Base-by-base conservation (phyloP, 2,888 invertebrate genomes). In the Cabera pusaria region DNA sequence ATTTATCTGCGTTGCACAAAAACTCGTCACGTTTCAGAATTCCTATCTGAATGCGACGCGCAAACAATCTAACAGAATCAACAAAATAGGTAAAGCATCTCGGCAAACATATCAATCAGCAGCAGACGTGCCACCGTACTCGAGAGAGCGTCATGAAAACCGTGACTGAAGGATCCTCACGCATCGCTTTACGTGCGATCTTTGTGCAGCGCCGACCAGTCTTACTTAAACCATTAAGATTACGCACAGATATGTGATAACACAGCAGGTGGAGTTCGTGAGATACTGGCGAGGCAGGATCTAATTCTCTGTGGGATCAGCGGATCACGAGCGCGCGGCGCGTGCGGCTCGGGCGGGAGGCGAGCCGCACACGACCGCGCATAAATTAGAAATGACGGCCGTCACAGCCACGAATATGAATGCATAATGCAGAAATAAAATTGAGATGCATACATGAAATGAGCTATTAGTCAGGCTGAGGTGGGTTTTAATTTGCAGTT, bases 311-410 rank as follows among this genome's bases (percentile, higher is more conserved):
- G 58, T 52, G 61, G 62, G 63, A 63, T 52, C 61, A 51, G 49
- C 59, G 49, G 64, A 75, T 80, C 82, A 82, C 81, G 81, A 76
- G 48, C 17, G 31, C 5, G 25, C 6, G 41, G 31, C 34, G 43
- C 37, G 33, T 29, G 33, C 29, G 38, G 33, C n/a, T 61, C 49
- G 64, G 59, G 60, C n/a, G 56, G 70, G 61, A 64, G 72, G 69
- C 61, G 68, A 56, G 66, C 57, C 58, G 72, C 39, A 65, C 80
- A 81, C 83, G 81, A 80, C 62, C 63, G 58, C 59, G 80, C 75
- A 82, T 83, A 80, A 77, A 81, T 80, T 81, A 79, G 64, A 66
- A 62, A 63, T 68, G 71, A 71, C 64, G 66, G 54, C 62, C 59
- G 64, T 57, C 56, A 47, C 44, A 35, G 46, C 22, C 29, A 36